Conservation (phyloP, 92 coral and sea anemone genomes). For the Actinostola sp. region DNA sequence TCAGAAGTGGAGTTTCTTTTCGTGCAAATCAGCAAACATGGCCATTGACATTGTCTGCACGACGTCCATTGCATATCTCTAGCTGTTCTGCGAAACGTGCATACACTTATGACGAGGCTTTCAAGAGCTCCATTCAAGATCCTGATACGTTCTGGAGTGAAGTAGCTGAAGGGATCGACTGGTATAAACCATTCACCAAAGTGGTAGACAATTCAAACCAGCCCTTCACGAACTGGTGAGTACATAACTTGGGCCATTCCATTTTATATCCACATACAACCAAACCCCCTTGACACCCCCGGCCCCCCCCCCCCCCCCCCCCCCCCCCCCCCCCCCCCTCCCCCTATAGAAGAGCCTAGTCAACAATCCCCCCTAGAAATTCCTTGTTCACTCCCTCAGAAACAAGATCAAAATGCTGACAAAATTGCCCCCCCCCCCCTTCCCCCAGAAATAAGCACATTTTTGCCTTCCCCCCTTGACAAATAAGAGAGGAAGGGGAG, state of each 20-base stretch:
- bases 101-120: slow-evolving; percentile 74
- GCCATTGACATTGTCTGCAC: neutral
- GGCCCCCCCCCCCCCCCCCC: no score
- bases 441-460: no score
- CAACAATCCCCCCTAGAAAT: no score
- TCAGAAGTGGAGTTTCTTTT: no score
- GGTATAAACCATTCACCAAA: slow-evolving; percentile 78
- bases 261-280: neutral
- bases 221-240: slow-evolving; percentile 93
- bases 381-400: no score
- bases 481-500: no score
- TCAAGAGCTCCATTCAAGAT: slow-evolving; percentile 67
- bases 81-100: neutral
- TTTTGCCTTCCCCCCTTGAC: no score
- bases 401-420: no score
- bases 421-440: no score
- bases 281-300: neutral
- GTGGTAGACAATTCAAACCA: slow-evolving; percentile 81
- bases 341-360: no score
- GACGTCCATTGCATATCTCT: slow-evolving; percentile 9
- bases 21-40: neutral
- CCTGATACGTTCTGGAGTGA: slow-evolving; percentile 87
- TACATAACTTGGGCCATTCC: neutral
- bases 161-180: slow-evolving; percentile 78
- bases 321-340: no score